phyloP scores from a whole-genome alignment of 2,113 vertebrate species.

The Globicephala melas region DNA sequence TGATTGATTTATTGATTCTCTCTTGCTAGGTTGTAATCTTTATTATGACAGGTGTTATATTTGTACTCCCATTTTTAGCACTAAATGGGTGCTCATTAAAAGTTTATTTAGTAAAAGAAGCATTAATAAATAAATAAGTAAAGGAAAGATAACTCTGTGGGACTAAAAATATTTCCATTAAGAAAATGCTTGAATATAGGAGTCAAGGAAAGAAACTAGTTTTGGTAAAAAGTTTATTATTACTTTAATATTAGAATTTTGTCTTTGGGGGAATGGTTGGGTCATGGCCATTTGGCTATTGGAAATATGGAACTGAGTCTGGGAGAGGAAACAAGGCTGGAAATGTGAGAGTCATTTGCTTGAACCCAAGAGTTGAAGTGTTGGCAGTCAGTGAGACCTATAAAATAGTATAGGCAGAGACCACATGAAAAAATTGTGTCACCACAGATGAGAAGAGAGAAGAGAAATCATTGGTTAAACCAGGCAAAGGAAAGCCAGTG shows the following conservation, averaged over 20 bases:
- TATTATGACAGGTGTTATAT: neutral
- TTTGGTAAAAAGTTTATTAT: neutral
- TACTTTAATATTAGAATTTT: neutral
- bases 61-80: neutral
- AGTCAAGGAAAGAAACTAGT: neutral
- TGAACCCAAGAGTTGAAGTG: neutral
- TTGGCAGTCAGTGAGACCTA: neutral
- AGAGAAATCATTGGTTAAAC: neutral
- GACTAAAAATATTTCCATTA: neutral
- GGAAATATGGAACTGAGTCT: neutral
- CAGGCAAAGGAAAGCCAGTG: neutral
- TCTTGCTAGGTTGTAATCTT: neutral
- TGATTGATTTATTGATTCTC: neutral
- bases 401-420: neutral
- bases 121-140: neutral
- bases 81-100: neutral
- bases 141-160: neutral
- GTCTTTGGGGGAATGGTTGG: neutral
- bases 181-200: neutral
- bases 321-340: neutral
- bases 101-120: neutral
- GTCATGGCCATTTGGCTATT: neutral
- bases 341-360: neutral
- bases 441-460: neutral
- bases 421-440: neutral